Conservation (phyloP, 37 sponge, comb jelly and placozoan genomes). For the Corticium candelabrum region DNA sequence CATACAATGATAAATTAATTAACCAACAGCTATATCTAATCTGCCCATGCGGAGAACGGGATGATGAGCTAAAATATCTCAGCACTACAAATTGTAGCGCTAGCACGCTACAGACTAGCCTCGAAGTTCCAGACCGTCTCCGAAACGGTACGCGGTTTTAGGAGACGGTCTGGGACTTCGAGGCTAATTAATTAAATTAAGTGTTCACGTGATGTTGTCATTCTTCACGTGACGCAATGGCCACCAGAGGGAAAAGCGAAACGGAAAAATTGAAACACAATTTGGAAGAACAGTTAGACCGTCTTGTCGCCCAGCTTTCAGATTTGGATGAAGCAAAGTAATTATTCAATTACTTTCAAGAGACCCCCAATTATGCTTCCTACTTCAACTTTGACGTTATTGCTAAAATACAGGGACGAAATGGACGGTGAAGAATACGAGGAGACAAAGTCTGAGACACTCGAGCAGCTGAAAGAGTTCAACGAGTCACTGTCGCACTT, state of each 20-base stretch:
- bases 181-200: too few species aligned
- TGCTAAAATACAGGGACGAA: constrained; percentile 51
- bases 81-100: too few species aligned
- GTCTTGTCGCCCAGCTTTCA: constrained; percentile 86
- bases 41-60: too few species aligned
- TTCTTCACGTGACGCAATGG: too few species aligned
- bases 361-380: neutral
- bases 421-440: constrained; percentile 87
- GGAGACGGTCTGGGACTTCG: too few species aligned
- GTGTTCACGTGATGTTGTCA: too few species aligned
- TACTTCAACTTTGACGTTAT: neutral
- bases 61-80: too few species aligned
- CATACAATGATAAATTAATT: too few species aligned
- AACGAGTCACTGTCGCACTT: constrained; percentile 71
- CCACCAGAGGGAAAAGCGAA: constrained; percentile 44
- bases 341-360: neutral
- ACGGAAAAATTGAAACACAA: constrained; percentile 78
- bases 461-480: constrained; percentile 93
- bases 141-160: too few species aligned
- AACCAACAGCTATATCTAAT: too few species aligned
- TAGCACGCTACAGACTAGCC: too few species aligned
- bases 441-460: constrained; percentile 77
- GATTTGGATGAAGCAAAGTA: constrained; percentile 93
- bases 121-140: too few species aligned
- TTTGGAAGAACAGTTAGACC: constrained; percentile 87